phyloP scores from a whole-genome alignment of 2,888 invertebrate genomes.

The Melipona beecheii region DNA sequence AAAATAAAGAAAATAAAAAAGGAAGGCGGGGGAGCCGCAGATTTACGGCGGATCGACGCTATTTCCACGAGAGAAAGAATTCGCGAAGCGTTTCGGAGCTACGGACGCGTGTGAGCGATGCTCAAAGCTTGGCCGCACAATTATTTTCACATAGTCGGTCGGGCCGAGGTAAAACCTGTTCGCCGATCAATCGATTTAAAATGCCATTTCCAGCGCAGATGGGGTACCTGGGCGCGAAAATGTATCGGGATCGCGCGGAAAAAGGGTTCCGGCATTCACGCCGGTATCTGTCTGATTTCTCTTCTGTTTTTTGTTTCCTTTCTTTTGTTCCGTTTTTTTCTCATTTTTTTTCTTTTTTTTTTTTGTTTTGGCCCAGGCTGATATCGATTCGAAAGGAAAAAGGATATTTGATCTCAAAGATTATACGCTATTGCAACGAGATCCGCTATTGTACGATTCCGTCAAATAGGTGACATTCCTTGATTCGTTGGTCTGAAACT shows the following conservation, averaged over 20 bases:
- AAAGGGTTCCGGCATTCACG: conserved; percentile 33
- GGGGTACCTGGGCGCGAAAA: conserved; percentile 44
- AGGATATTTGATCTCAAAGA: not conserved
- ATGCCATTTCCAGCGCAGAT: conserved; percentile 60
- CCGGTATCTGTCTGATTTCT: conserved; percentile 7
- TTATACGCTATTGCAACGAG: not conserved
- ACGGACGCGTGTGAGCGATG: conserved; percentile 13
- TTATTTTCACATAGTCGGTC: conserved; percentile 59
- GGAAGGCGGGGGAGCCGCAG: no score
- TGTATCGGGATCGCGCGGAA: conserved; percentile 27
- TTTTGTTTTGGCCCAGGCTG: conserved; percentile 36
- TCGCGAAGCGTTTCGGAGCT: not conserved
- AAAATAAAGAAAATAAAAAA: no score
- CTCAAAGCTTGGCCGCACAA: conserved; percentile 47
- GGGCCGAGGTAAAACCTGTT: conserved; percentile 40
- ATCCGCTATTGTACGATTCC: not conserved
- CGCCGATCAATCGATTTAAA: conserved; percentile 62
- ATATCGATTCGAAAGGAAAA: conserved; percentile 38
- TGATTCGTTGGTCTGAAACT: not conserved
- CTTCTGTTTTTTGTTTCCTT: not conserved
- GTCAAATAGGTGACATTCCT: not conserved
- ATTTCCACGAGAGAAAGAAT: conserved; percentile 8
- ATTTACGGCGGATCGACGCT: not conserved
- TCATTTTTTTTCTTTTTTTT: no score
- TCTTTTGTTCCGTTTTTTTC: no score